Evolutionary conservation across 2,797 vertebrate species (phyloP).

Genomic region (Malacoraja senta): DNA sequence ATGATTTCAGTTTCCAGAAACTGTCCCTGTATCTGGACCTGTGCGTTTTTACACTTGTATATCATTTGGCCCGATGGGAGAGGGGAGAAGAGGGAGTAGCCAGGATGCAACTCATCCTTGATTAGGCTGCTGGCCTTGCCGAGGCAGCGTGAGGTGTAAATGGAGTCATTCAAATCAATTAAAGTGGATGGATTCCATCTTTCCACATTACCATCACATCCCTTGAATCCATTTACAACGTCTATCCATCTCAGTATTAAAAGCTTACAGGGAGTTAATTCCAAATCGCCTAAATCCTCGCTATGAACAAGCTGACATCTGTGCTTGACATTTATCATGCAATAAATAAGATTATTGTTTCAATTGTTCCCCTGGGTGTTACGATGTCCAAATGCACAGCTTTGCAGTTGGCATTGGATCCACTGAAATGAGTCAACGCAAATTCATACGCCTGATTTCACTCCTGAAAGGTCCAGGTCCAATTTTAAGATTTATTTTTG

Average conservation of each 20-base stretch:
- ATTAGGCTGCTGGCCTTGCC: no score
- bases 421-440: neutral
- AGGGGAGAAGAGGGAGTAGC: no score
- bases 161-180: neutral
- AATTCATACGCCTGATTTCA: neutral
- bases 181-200: neutral
- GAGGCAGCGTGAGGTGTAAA: no score
- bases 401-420: neutral
- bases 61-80: no score
- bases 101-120: no score
- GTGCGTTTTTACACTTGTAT: no score
- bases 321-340: no score
- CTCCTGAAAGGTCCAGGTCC: neutral
- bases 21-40: no score
- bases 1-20: neutral
- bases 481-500: neutral
- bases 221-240: neutral
- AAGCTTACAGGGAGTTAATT: neutral
- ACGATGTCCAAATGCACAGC: neutral
- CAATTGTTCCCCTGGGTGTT: neutral
- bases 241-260: neutral
- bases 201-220: neutral
- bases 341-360: no score
- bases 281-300: no score
- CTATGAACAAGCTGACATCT: neutral